phyloP scores from a whole-genome alignment of 2,113 vertebrate species.

The Labrus mixtus region DNA sequence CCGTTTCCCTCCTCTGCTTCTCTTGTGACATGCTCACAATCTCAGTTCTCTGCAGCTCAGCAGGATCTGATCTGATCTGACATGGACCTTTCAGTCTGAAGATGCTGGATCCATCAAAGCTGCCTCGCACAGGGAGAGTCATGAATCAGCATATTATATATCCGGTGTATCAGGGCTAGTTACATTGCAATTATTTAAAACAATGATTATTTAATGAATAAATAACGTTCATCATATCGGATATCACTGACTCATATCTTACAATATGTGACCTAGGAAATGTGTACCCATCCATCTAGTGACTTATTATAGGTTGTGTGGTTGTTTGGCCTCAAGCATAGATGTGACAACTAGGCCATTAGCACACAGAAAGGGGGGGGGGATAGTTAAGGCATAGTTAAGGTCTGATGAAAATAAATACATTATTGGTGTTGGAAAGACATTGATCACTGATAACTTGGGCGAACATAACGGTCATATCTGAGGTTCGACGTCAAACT shows the following conservation, averaged over 20 bases:
- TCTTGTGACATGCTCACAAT: slow-evolving; percentile 32
- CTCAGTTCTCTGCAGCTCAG: slow-evolving; percentile 41
- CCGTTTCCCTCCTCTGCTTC: slow-evolving; percentile 25
- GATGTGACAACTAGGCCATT: slow-evolving; percentile 14
- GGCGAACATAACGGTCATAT: no score
- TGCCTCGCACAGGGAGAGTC: slow-evolving; percentile 10
- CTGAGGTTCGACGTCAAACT: no score
- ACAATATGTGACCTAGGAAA: slow-evolving; percentile 21
- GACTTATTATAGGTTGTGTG: slow-evolving; percentile 12
- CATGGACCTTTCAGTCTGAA: slow-evolving; percentile 41
- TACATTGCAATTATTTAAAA: no score
- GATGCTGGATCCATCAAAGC: slow-evolving; percentile 43
- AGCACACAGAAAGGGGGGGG: neutral
- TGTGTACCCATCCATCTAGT: slow-evolving; percentile 9
- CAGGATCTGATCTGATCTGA: slow-evolving; percentile 45
- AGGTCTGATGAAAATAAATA: neutral
- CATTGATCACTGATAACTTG: no score
- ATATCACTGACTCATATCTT: slow-evolving; percentile 9
- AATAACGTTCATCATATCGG: neutral
- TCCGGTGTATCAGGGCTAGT: neutral
- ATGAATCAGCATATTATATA: slow-evolving; percentile 1
- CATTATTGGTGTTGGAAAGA: no score
- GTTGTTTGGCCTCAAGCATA: slow-evolving; percentile 31
- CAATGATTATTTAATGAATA: neutral
- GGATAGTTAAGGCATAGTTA: neutral